Base-by-base conservation (phyloP, 2,797 vertebrate genomes). In the Sebastolobus altivelis region DNA sequence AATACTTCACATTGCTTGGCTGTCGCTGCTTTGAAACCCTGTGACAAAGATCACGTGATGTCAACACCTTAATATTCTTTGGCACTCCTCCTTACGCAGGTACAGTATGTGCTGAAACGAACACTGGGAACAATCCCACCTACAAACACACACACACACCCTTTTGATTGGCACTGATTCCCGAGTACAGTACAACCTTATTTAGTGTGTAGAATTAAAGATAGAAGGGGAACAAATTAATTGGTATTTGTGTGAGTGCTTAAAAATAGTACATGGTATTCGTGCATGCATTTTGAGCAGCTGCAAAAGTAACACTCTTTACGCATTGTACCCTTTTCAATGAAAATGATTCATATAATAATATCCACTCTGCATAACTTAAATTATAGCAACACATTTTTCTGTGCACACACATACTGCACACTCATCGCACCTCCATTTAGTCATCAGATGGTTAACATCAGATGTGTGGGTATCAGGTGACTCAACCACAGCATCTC, bases 401-500 rank as follows among this genome's bases (percentile, higher is more conserved):
- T 12, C 29, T 68, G 2, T 18, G 70, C 25, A 13, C 6, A n/a
- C 11, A 37, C 13, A 56, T 8, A 38, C 20, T 5, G 37, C 4
- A 0, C 29, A 20, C 37, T 40, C 3, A 52, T 59, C 9, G 40
- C 33, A 52, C 62, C 12, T 35, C 37, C 33, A 75, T 20, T 18
- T 25, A 52, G 40, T 75, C 31, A 68, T 31, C 31, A 67, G 61
- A 65, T 61, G 70, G 3, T 63, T 69, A 75, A 55, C 25, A 35
- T 79, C 25, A 52, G 58, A 31, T 2, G 10, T 58, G 6, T 46
- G 55, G 27, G 31, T 9, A 16, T 77, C 85, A 77, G 78, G 54
- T 81, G 79, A 82, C 13, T 70, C 77, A 22, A 40, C 8, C 37
- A 3, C 59, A 63, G 66, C 46, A n/a, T 25, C 29, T 65, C 37